Conservation (phyloP, 1,140 invertebrate genomes). For the Conus ventricosus region DNA sequence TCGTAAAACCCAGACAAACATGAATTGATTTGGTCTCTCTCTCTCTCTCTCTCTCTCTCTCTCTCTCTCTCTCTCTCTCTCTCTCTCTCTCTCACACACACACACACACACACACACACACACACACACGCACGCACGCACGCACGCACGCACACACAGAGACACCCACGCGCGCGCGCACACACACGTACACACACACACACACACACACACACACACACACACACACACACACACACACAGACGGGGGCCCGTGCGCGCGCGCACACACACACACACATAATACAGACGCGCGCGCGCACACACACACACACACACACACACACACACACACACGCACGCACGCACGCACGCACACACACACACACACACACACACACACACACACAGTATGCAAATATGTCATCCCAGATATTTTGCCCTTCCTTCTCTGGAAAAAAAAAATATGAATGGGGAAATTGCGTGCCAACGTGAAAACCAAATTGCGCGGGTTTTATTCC, state of each 20-base stretch:
- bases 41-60: too few relatives aligned
- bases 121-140: not conserved
- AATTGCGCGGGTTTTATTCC: not conserved
- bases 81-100: slow-evolving; percentile 15
- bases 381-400: not conserved
- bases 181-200: not conserved
- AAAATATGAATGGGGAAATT: not conserved
- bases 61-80: too few relatives aligned
- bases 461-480: not conserved
- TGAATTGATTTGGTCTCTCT: too few relatives aligned
- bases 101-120: slow-evolving; percentile 9
- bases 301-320: not conserved
- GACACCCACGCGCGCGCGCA: not conserved
- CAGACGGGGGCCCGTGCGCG: not conserved
- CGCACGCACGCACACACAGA: not conserved
- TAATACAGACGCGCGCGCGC: not conserved
- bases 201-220: too few relatives aligned
- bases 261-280: not conserved
- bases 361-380: slow-evolving; percentile 6
- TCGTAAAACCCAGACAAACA: too few relatives aligned
- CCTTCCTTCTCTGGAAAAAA: not conserved
- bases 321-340: slow-evolving; percentile 4
- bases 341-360: not conserved
- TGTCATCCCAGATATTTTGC: too few relatives aligned
- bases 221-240: not conserved